Percentiles rank a stretch among this genome's conserved stretches.
phyloP scores from a whole-genome alignment of 2,888 invertebrate genomes.

The Trachelus tabidus region DNA sequence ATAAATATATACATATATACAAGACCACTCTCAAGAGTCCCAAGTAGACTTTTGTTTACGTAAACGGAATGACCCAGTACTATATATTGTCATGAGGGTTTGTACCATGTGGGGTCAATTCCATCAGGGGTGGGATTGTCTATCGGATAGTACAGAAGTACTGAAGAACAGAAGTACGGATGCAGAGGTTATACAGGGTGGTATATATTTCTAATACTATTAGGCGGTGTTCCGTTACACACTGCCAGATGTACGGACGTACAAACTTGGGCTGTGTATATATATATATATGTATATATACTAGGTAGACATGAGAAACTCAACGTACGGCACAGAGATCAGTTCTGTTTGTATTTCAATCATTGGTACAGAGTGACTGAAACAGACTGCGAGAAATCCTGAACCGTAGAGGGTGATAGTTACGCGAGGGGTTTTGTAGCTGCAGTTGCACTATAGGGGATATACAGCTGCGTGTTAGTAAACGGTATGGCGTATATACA shows the following conservation, averaged over 20 bases:
- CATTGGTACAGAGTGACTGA: neutral
- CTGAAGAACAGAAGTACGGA: no score
- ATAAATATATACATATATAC: neutral
- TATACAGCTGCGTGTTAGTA: neutral
- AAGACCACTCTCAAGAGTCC: neutral
- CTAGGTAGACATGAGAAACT: constrained; percentile 14
- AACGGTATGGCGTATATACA: neutral
- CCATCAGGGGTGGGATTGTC: neutral
- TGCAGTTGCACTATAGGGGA: constrained; percentile 34
- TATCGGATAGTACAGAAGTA: neutral
- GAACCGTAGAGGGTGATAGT: neutral
- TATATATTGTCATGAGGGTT: neutral
- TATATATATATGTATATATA: neutral
- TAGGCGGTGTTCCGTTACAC: constrained; percentile 65
- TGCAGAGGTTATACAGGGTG: constrained; percentile 8
- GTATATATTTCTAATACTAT: constrained; percentile 64
- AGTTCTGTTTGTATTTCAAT: neutral
- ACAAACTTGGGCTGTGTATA: neutral
- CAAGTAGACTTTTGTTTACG: neutral
- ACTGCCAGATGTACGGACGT: constrained; percentile 62
- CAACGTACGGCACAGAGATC: constrained; percentile 3
- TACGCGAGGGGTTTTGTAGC: constrained; percentile 22
- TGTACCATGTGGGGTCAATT: neutral
- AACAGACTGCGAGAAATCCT: neutral
- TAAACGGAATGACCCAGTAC: neutral